These are phyloP conservation scores for Drosophila pruinosa DNA, from an alignment of 1,140 invertebrate species.

Conservation along the genomic window DNA sequence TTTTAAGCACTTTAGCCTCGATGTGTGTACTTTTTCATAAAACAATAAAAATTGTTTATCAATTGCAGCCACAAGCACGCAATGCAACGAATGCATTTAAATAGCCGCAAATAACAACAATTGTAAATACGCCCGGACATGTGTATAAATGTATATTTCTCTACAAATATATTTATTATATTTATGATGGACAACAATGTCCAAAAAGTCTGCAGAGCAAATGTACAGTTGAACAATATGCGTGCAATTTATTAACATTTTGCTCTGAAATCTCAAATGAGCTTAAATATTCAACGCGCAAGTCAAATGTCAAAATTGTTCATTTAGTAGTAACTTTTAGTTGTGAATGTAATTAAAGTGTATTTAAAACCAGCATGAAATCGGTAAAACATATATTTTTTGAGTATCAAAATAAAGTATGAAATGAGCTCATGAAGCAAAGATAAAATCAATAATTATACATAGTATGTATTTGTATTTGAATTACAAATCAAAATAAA, in stretches of 20 bases:
- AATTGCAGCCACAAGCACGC: constrained; percentile 34
- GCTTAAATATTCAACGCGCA: constrained; percentile 3
- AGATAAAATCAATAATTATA: too few relatives aligned
- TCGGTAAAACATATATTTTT: too few relatives aligned
- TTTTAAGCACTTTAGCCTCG: constrained; percentile 19
- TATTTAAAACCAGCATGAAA: neutral
- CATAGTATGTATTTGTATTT: too few relatives aligned
- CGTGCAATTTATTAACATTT: constrained; percentile 16
- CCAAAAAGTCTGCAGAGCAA: constrained; percentile 23
- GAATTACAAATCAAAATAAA: too few relatives aligned
- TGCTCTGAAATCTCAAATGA: neutral
- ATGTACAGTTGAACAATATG: constrained; percentile 12
- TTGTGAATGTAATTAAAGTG: constrained; percentile 1
- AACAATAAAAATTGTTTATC: constrained; percentile 41
- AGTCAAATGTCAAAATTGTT: neutral
- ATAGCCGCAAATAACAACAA: constrained; percentile 41
- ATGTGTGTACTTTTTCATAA: neutral
- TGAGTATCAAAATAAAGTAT: too few relatives aligned
- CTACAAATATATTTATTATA: neutral
- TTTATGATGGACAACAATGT: constrained; percentile 2
- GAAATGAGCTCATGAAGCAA: too few relatives aligned
- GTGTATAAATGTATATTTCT: neutral
- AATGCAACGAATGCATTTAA: constrained; percentile 36
- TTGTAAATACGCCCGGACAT: constrained; percentile 8
- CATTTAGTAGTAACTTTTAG: neutral